Percentiles rank a stretch among this genome's conserved stretches.
Conservation (phyloP, 1,140 invertebrate species). For the Agraylea sexmaculata region DNA sequence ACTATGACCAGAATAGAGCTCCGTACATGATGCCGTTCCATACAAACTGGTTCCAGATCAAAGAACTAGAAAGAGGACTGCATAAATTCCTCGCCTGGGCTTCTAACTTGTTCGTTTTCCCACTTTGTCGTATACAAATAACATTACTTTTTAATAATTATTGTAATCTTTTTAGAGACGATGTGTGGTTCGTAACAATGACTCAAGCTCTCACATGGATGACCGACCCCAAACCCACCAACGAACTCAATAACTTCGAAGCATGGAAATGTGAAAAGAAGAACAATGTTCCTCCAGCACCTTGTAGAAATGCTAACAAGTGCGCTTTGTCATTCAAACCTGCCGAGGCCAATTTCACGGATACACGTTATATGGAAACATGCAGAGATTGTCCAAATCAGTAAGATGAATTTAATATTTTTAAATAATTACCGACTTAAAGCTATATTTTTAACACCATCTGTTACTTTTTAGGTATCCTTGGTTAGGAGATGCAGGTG, state of each 20-base stretch:
- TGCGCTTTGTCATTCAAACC: constrained; percentile 73
- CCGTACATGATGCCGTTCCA: constrained; percentile 92
- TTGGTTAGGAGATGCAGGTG: constrained; percentile 75
- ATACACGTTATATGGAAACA: constrained; percentile 78
- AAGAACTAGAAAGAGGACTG: constrained; percentile 69
- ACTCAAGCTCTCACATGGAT: constrained; percentile 86
- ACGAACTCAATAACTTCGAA: constrained; percentile 59
- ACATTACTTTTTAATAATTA: constrained; percentile 12
- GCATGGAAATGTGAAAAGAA: constrained; percentile 72
- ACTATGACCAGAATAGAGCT: constrained; percentile 77
- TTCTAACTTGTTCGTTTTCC: constrained; percentile 58
- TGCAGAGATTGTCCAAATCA: constrained; percentile 76
- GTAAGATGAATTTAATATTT: constrained; percentile 35
- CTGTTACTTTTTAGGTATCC: constrained; percentile 50
- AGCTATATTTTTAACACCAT: constrained; percentile 5
- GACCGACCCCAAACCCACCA: constrained; percentile 67
- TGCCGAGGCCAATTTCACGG: constrained; percentile 59
- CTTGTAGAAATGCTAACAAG: constrained; percentile 74
- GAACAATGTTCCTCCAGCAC: constrained; percentile 51
- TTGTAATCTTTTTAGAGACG: constrained; percentile 47
- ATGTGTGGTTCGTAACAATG: constrained; percentile 84
- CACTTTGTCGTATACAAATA: too few species aligned
- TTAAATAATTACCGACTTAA: neutral
- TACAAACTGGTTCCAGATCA: constrained; percentile 90
- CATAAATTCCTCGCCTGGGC: constrained; percentile 81